Evolutionary conservation across 2,113 vertebrate genomes (phyloP).

Genomic region (Tricholaema leucomelas): DNA sequence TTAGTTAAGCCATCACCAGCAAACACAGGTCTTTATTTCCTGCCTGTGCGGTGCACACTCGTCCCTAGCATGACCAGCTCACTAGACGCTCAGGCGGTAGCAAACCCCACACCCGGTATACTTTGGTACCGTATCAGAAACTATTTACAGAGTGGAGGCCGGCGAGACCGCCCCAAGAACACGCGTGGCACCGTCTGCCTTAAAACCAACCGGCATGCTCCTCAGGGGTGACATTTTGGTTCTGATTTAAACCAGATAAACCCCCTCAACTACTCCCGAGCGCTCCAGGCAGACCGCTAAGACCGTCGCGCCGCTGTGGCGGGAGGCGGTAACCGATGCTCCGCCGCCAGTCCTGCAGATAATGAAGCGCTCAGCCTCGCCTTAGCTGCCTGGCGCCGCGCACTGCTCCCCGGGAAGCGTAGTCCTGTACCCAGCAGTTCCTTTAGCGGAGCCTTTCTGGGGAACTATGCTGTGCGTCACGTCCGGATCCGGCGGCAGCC

Average conservation of each 20-base stretch:
- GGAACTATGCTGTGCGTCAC: not conserved
- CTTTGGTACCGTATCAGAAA: rapidly evolving
- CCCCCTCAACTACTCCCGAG: too few relatives aligned
- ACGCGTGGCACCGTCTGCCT: not conserved
- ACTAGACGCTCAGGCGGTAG: not conserved
- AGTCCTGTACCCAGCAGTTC: not conserved
- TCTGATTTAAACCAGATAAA: not conserved
- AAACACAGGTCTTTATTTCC: rapidly evolving
- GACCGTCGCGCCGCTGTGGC: too few relatives aligned
- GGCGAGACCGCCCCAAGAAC: too few relatives aligned
- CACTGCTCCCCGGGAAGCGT: not conserved
- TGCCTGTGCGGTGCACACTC: rapidly evolving
- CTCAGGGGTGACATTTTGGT: not conserved
- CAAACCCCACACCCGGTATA: not conserved
- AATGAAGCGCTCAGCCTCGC: not conserved
- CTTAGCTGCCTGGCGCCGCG: not conserved
- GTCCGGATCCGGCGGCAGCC: not conserved
- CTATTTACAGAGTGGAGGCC: too few relatives aligned
- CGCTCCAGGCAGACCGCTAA: not conserved
- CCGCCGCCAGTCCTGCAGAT: not conserved
- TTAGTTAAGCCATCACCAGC: not conserved
- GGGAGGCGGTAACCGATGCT: too few relatives aligned
- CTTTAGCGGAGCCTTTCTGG: not conserved
- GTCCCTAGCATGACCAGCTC: rapidly evolving
- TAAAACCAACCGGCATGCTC: too few relatives aligned